Evolutionary conservation across 2,888 invertebrate genomes (phyloP), one percentile per base, ranked within the genome.

Genomic region (Elgonia sp.): DNA sequence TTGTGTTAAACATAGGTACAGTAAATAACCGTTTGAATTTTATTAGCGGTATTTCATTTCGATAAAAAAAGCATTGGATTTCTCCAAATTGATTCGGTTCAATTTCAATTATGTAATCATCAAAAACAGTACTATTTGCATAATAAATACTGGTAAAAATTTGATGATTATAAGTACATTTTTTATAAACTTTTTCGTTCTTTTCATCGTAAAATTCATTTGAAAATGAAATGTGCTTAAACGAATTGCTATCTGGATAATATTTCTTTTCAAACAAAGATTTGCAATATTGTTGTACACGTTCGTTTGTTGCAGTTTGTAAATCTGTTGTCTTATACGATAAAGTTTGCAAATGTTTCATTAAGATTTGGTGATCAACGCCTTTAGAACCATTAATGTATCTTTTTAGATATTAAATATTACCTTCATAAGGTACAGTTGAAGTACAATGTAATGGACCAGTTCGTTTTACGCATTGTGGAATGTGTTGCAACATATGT

Each of bases 341-440:
- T 42, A 42, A 42, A 18, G 60, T 67, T 77, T 72, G 84, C 20
- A 79, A 67, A 73, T 79, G 80, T 60, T 85, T 85, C 9, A 6
- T 72, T 5, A 18, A 39, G 3, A 85, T 80, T 73, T 85, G 84
- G 14, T 72, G 79, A 39, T 79, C 84, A 29, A 85, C 73, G 10
- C 79, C 67, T 85, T 85, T 85, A 5, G 84, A 79, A 16, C 84
- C 79, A 42, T 85, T 85, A 8, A 79, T n/a, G 65, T 67, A 79
- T 55, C 10, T 55, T 55, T 85, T 73, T 18, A 85, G 21, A 65
- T n/a, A n/a, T 57, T 73, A 21, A 40, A 85, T 80, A 20, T 80
- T 21, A n/a, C 79, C n/a, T 57, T 84, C 85, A 40, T 18, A 85
- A 5, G 77, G 84, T 14, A 29, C 63, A 14, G 84, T 77, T 21